phyloP scores from a whole-genome alignment of 2,797 vertebrate species.

The Pelodytes ibericus region DNA sequence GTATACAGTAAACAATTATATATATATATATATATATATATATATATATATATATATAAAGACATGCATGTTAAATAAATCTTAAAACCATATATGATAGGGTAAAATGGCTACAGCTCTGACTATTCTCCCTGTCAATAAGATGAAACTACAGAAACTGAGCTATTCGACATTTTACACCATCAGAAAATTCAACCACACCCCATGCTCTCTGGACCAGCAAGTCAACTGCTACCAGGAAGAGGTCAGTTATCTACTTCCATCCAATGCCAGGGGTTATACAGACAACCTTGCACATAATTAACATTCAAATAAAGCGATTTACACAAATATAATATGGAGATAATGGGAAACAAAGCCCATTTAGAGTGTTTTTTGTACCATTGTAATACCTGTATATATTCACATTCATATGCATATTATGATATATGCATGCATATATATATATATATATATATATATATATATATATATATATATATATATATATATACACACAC shows the following conservation, averaged over 20 bases:
- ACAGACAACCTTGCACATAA: background rate
- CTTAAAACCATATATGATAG: background rate
- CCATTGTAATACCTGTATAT: no score
- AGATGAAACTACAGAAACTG: conserved; percentile 12
- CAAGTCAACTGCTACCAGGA: conserved; percentile 40
- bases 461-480: no score
- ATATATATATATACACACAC: no score
- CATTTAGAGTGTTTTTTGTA: background rate
- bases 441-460: no score
- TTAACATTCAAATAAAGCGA: background rate
- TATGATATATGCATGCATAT: no score
- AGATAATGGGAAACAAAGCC: background rate
- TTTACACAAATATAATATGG: background rate
- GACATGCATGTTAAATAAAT: background rate
- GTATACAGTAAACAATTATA: background rate
- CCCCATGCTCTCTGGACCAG: conserved; percentile 43
- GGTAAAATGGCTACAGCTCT: conserved; percentile 22
- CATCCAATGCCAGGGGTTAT: background rate
- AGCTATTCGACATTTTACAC: conserved; percentile 31
- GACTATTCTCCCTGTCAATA: conserved; percentile 13
- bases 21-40: background rate
- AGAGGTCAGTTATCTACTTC: conserved; percentile 31
- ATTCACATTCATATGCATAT: no score
- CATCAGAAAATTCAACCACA: conserved; percentile 52
- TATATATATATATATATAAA: background rate